These are phyloP conservation scores for Phyllostomus hastatus DNA, from an alignment of 2,113 vertebrate genomes.

Conservation along the genomic window DNA sequence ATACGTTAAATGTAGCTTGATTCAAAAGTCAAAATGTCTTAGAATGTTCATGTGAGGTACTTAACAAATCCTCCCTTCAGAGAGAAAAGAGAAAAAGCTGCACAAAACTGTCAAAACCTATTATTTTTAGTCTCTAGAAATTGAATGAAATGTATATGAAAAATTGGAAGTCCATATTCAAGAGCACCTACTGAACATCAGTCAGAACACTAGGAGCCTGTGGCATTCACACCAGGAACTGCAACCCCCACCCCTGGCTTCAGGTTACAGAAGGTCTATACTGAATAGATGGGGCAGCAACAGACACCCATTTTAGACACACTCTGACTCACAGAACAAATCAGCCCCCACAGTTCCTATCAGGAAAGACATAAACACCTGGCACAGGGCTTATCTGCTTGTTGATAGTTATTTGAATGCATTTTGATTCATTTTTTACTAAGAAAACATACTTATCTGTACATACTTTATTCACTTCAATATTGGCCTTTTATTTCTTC, in stretches of 20 bases:
- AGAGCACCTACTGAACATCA: not conserved
- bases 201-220: not conserved
- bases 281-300: not conserved
- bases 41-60: not conserved
- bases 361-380: not conserved
- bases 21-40: not conserved
- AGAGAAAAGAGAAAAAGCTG: not conserved
- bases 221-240: not conserved
- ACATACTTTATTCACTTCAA: not conserved
- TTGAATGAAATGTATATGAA: not conserved
- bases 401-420: not conserved
- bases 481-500: not conserved
- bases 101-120: not conserved
- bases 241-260: not conserved
- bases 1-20: not conserved
- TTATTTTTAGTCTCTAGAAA: not conserved
- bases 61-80: not conserved
- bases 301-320: not conserved
- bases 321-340: not conserved
- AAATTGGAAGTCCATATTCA: not conserved
- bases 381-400: not conserved
- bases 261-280: not conserved
- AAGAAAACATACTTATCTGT: not conserved
- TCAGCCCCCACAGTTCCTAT: conserved; percentile 24
- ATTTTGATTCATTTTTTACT: conserved; percentile 7